phyloP scores from a whole-genome alignment of 2,888 invertebrate species.

The Diarsia dahlii region DNA sequence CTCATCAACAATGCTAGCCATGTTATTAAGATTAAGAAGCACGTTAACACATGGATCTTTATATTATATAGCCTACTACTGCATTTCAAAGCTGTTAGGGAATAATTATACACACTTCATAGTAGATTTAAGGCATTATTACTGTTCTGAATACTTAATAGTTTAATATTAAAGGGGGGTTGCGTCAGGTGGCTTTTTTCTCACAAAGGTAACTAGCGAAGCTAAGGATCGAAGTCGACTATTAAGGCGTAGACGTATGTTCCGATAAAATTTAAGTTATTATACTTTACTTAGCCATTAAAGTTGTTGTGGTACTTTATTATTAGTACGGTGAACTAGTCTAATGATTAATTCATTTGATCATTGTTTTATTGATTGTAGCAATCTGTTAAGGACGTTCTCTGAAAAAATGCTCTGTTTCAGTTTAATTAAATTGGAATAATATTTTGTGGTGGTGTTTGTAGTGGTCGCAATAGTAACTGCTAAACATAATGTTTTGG shows the following conservation, averaged over 20 bases:
- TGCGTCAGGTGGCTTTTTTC: constrained; percentile 35
- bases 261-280: constrained; percentile 4
- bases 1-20: too few relatives aligned
- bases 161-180: constrained; percentile 16
- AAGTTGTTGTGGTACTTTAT: not conserved
- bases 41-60: not conserved
- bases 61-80: not conserved
- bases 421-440: not conserved
- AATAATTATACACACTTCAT: not conserved
- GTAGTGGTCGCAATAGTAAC: not conserved
- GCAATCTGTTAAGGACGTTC: not conserved
- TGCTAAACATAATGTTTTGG: not conserved
- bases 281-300: not conserved
- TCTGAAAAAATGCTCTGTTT: not conserved
- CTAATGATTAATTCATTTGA: not conserved
- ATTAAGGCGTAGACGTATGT: constrained; percentile 20
- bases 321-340: not conserved
- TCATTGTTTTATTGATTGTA: not conserved
- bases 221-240: not conserved
- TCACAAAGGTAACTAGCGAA: constrained; percentile 13
- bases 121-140: not conserved
- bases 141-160: constrained; percentile 15
- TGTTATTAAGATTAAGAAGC: not conserved
- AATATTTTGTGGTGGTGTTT: not conserved
- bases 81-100: too few relatives aligned